phyloP scores from a whole-genome alignment of 2,113 vertebrate genomes.

The Sapayoa aenigma region DNA sequence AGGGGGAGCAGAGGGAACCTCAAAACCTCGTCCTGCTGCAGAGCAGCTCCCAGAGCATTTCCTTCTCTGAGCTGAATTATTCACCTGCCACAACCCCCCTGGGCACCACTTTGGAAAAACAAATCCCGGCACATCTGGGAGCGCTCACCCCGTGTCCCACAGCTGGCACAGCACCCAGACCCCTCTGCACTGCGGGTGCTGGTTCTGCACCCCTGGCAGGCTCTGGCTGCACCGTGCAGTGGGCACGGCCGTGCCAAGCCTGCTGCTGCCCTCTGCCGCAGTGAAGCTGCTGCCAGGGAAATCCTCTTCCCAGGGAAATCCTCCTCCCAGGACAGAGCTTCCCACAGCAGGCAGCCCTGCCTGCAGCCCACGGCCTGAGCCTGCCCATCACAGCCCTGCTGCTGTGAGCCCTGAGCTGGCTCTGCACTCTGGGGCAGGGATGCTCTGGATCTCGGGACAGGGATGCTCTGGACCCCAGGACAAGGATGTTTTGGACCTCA shows the following conservation, averaged over 20 bases:
- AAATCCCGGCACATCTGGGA: rapidly evolving
- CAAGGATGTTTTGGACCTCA: not conserved
- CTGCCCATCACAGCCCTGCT: rapidly evolving
- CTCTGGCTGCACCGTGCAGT: too few relatives aligned
- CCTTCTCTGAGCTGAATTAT: not conserved
- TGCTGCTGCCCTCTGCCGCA: slow-evolving; percentile 49
- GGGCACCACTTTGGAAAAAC: rapidly evolving
- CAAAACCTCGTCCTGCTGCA: rapidly evolving
- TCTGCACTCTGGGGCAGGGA: not conserved
- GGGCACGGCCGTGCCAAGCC: not conserved
- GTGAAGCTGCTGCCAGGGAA: not conserved
- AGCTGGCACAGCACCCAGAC: not conserved
- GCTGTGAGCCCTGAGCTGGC: not conserved
- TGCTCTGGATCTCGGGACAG: too few relatives aligned
- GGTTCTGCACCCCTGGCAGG: not conserved
- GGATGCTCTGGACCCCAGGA: not conserved
- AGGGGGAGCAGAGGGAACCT: not conserved
- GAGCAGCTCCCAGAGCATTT: not conserved
- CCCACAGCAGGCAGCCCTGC: not conserved
- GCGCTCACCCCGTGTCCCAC: rapidly evolving
- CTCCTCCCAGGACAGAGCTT: not conserved
- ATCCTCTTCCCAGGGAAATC: not conserved
- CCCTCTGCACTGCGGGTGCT: rapidly evolving
- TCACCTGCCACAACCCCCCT: not conserved
- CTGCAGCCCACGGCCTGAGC: not conserved